Conservation (phyloP, 2,797 vertebrate species). For the Acipenser oxyrinchus region DNA sequence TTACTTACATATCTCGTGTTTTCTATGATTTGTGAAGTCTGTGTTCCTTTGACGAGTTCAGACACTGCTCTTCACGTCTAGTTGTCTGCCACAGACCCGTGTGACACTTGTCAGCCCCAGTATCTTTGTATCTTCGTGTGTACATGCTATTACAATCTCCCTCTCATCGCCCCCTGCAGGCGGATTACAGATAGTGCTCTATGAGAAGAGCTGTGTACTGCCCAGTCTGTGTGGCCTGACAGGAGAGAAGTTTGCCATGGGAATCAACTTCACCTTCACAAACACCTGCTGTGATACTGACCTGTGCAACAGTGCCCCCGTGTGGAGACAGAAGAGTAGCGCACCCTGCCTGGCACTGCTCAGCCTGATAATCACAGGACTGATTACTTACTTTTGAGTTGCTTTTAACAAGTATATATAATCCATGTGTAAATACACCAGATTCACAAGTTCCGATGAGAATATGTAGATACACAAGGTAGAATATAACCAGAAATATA, state of each 20-base stretch:
- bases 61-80: not conserved
- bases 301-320: constrained; percentile 55
- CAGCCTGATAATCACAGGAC: constrained; percentile 27
- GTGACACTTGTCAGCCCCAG: not conserved
- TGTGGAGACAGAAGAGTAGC: constrained; percentile 18
- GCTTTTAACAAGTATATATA: constrained; percentile 1
- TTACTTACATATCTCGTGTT: too few species aligned
- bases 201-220: constrained; percentile 62
- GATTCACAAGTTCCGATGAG: too few species aligned
- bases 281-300: constrained; percentile 64
- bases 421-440: constrained; percentile 17
- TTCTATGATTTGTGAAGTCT: too few species aligned
- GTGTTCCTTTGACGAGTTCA: too few species aligned
- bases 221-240: constrained; percentile 47
- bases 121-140: not conserved
- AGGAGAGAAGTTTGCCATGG: constrained; percentile 48
- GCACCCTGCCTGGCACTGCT: constrained; percentile 17
- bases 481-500: too few species aligned
- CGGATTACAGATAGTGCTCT: constrained; percentile 43
- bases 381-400: too few species aligned
- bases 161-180: constrained; percentile 35
- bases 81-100: not conserved
- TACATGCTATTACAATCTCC: not conserved
- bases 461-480: too few species aligned
- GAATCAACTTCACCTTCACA: constrained; percentile 58